Percentiles rank a stretch among this genome's conserved stretches.
Evolutionary conservation across 2,888 invertebrate genomes (phyloP).

Genomic region (Mimas tiliae): DNA sequence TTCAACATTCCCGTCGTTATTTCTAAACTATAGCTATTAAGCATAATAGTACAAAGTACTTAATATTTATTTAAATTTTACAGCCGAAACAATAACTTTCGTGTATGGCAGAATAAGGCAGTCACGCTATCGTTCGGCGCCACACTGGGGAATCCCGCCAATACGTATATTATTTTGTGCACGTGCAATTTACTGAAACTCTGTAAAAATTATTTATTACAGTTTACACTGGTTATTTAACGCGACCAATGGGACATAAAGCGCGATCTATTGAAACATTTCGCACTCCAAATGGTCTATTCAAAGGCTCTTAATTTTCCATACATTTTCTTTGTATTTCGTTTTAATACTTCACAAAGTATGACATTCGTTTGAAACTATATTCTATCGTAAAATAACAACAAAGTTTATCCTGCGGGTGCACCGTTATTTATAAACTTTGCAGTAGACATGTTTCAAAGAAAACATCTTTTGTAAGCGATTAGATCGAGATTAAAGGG

Average conservation of each 20-base stretch:
- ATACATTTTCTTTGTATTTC: constrained; percentile 26
- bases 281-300: constrained; percentile 16
- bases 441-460: background rate
- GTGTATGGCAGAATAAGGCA: constrained; percentile 58
- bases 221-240: constrained; percentile 38
- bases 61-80: constrained; percentile 63
- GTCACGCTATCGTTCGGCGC: constrained; percentile 64
- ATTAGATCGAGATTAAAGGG: background rate
- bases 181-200: constrained; percentile 59
- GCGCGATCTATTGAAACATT: constrained; percentile 26
- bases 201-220: constrained; percentile 44
- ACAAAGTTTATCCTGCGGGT: background rate
- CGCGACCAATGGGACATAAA: constrained; percentile 39
- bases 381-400: too few species aligned
- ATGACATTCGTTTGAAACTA: background rate
- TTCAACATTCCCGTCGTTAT: constrained; percentile 38
- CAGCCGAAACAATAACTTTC: constrained; percentile 62
- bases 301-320: constrained; percentile 18
- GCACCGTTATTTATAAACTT: background rate
- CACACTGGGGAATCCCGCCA: constrained; percentile 56
- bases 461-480: background rate
- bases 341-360: background rate
- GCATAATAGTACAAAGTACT: constrained; percentile 51
- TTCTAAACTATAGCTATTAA: constrained; percentile 52
- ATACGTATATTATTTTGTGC: constrained; percentile 52